phyloP scores from a whole-genome alignment of 2,113 vertebrate species.

The Bambusicola thoracicus region DNA sequence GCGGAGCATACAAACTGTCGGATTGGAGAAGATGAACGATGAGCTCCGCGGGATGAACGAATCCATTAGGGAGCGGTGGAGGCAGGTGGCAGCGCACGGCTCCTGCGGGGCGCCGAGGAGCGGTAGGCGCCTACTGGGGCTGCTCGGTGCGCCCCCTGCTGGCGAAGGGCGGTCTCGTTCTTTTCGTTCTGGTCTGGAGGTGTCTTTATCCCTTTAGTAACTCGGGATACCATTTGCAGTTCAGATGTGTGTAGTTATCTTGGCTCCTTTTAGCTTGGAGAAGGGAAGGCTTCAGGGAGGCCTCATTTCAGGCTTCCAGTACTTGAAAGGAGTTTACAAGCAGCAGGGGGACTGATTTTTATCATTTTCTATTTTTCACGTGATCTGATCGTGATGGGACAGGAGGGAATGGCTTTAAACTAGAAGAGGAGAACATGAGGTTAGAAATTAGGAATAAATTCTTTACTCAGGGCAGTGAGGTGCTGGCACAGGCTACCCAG shows the following conservation, averaged over 20 bases:
- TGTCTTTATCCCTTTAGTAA: neutral
- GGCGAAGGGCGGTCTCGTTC: neutral
- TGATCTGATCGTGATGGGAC: too few species aligned
- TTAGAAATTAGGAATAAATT: too few species aligned
- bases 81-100: neutral
- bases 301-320: too few species aligned
- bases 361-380: too few species aligned
- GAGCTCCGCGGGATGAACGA: neutral
- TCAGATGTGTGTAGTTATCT: neutral
- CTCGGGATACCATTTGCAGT: neutral
- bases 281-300: too few species aligned
- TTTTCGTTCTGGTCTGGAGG: neutral
- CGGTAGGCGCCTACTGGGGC: neutral
- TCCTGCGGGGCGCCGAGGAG: too few species aligned
- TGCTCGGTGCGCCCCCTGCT: neutral
- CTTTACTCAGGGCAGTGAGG: too few species aligned
- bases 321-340: too few species aligned
- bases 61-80: accelerated
- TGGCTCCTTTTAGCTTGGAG: neutral
- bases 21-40: neutral
- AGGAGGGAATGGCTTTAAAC: too few species aligned
- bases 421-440: too few species aligned
- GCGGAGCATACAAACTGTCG: neutral
- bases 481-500: too few species aligned
- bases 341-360: too few species aligned